phyloP scores from a whole-genome alignment of 2,113 vertebrate species.

The Anguilla rostrata region DNA sequence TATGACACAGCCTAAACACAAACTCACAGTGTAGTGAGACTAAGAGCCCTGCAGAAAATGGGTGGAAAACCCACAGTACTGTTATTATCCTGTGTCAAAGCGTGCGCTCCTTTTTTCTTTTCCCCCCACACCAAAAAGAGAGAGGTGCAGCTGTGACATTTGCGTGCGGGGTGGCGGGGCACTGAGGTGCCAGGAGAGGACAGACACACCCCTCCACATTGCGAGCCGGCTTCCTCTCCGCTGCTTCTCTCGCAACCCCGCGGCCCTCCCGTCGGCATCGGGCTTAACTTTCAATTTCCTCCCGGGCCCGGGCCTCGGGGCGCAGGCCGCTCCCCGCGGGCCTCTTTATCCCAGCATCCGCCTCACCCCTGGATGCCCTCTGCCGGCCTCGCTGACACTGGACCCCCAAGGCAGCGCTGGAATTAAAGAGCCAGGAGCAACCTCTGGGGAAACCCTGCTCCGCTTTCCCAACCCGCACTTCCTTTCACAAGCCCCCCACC shows the following conservation, averaged over 20 bases:
- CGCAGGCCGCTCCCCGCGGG: constrained; percentile 30
- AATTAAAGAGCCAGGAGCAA: constrained; percentile 42
- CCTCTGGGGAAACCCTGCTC: constrained; percentile 51
- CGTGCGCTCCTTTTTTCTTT: neutral
- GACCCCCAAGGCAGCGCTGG: constrained; percentile 36
- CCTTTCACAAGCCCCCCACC: constrained; percentile 49
- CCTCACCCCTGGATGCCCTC: constrained; percentile 49
- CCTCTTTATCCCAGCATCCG: constrained; percentile 42
- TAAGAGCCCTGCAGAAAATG: neutral
- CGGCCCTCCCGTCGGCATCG: constrained; percentile 26
- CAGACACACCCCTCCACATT: constrained; percentile 44
- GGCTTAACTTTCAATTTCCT: constrained; percentile 55
- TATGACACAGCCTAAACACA: neutral
- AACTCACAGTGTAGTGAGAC: neutral
- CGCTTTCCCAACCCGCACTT: constrained; percentile 58
- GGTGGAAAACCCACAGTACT: neutral
- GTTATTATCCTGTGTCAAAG: neutral
- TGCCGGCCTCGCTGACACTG: constrained; percentile 21
- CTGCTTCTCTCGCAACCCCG: constrained; percentile 33
- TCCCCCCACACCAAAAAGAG: constrained; percentile 20
- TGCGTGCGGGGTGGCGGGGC: constrained; percentile 19
- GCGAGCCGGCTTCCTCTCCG: constrained; percentile 43
- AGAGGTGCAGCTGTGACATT: constrained; percentile 45
- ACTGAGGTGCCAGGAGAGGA: constrained; percentile 24
- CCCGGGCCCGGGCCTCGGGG: constrained; percentile 33